A percentile compares a stretch with the other conserved stretches of the same genome.
Evolutionary conservation across 23 tunicate species (phyloP).

Genomic region (Ciona savignyi): DNA sequence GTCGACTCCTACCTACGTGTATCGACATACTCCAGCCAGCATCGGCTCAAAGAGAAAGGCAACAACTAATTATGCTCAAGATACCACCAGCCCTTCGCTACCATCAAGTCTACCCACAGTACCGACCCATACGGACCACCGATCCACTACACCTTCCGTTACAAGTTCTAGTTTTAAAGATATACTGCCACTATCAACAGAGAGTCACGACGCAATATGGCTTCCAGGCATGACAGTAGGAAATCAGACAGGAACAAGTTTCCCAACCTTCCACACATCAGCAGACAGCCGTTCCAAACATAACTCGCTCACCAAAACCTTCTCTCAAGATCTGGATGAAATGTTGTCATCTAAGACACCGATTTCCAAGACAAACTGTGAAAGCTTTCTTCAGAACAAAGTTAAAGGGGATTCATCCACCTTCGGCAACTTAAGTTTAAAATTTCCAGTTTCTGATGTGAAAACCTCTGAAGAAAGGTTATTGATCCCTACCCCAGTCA

Average conservation of each 20-base stretch:
- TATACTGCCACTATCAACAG: too few species aligned
- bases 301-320: neutral
- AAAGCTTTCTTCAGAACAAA: neutral
- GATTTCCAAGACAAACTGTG: neutral
- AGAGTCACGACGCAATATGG: too few species aligned
- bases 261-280: too few species aligned
- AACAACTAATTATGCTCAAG: neutral
- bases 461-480: neutral
- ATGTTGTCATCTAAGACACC: neutral
- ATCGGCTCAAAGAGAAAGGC: neutral
- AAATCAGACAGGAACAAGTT: too few species aligned
- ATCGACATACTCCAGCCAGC: neutral
- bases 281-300: too few species aligned
- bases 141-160: neutral
- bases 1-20: neutral
- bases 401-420: neutral
- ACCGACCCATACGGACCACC: too few species aligned
- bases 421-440: neutral
- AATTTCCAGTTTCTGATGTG: neutral
- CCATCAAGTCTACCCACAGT: neutral
- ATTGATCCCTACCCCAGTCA: neutral
- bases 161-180: too few species aligned
- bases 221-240: too few species aligned
- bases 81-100: neutral
- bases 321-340: neutral